A percentile compares a stretch with the other conserved stretches of the same genome.
These are phyloP conservation scores for Pedionomus torquatus DNA, from an alignment of 2,113 vertebrate genomes.

Conservation along the genomic window DNA sequence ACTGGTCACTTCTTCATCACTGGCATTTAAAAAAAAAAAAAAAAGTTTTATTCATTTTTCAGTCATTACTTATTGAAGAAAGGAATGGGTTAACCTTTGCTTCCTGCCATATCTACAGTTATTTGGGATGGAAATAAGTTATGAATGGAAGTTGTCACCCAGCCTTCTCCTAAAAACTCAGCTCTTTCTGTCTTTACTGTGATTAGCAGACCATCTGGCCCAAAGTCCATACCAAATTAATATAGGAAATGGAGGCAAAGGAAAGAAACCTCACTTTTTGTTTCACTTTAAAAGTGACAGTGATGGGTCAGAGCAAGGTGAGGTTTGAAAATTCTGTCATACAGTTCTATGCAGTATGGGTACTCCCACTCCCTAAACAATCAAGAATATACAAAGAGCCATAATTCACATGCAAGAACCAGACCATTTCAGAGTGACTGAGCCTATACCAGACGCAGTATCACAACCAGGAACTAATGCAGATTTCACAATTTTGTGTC, in stretches of 20 bases:
- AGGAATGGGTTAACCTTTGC: background rate
- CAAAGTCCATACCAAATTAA: background rate
- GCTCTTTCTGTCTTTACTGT: background rate
- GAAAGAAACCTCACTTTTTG: background rate
- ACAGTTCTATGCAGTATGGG: rapidly evolving
- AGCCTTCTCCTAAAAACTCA: background rate
- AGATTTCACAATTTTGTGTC: background rate
- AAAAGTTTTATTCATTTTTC: background rate
- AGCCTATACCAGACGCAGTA: rapidly evolving
- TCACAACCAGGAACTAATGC: background rate
- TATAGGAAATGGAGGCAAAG: background rate
- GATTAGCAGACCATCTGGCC: background rate
- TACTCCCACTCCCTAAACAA: background rate
- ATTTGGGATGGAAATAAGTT: background rate
- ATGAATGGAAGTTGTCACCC: background rate
- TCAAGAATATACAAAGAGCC: too few species aligned
- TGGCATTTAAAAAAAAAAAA: background rate
- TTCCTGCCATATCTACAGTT: background rate
- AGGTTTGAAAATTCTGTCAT: background rate
- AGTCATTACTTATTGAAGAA: background rate
- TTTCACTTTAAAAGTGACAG: background rate
- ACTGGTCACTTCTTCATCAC: background rate
- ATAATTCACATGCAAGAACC: background rate
- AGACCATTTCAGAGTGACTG: background rate
- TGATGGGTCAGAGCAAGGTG: background rate